Conservation (phyloP, 2,113 vertebrate species). For the Eurystomus gularis region DNA sequence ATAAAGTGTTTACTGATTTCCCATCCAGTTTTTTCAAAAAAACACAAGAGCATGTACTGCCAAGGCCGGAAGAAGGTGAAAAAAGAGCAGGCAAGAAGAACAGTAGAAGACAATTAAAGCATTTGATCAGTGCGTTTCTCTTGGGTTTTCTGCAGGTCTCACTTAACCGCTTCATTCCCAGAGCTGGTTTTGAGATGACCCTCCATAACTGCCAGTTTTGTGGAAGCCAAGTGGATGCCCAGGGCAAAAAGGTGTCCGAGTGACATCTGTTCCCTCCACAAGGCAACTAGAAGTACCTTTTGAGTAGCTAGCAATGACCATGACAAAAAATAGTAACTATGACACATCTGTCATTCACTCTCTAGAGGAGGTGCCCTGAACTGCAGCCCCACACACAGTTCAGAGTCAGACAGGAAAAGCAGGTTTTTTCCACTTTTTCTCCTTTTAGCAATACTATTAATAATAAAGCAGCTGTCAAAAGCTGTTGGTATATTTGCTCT, state of each 20-base stretch:
- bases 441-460: not conserved
- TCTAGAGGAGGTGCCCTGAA: not conserved
- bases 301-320: not conserved
- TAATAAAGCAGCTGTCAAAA: not conserved
- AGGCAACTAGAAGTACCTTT: not conserved
- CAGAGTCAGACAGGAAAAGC: not conserved
- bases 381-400: not conserved
- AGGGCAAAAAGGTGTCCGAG: not conserved
- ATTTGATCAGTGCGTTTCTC: slow-evolving; percentile 9
- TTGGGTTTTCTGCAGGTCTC: not conserved
- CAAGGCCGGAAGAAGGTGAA: slow-evolving; percentile 30
- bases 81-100: slow-evolving; percentile 21
- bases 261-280: not conserved
- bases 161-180: not conserved
- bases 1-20: slow-evolving; percentile 70
- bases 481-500: not conserved
- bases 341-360: not conserved
- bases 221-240: not conserved
- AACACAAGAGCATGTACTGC: not conserved
- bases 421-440: not conserved
- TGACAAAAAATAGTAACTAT: not conserved
- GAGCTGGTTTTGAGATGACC: not conserved
- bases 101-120: not conserved
- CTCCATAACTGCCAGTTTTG: not conserved
- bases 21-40: slow-evolving; percentile 50